Percentiles rank a stretch among this genome's conserved stretches.
Evolutionary conservation across 2,888 invertebrate genomes (phyloP).

Genomic region (Lithophane leautieri): DNA sequence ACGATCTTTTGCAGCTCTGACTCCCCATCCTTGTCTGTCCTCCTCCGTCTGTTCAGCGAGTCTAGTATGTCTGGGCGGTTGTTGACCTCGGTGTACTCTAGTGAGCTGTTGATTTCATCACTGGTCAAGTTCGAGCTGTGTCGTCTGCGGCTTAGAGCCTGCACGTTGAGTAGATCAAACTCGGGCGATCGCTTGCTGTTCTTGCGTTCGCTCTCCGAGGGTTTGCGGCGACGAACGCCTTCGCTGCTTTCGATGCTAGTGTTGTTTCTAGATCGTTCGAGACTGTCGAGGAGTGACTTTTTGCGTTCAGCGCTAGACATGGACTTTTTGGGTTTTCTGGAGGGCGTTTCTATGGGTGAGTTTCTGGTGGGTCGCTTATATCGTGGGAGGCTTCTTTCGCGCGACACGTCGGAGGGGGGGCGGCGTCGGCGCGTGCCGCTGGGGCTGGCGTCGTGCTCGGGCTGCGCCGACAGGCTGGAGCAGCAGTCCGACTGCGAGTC

Average conservation of each 20-base stretch:
- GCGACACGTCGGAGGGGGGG: slow-evolving; percentile 84
- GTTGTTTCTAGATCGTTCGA: slow-evolving; percentile 87
- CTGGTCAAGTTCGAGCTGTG: slow-evolving; percentile 88
- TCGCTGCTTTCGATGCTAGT: slow-evolving; percentile 88
- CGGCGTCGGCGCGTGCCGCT: slow-evolving; percentile 80
- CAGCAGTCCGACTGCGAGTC: slow-evolving; percentile 97
- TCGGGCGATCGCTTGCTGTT: slow-evolving; percentile 86
- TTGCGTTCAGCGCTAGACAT: slow-evolving; percentile 89
- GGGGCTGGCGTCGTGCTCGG: slow-evolving; percentile 84
- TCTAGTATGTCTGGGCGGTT: slow-evolving; percentile 87
- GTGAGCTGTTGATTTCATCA: slow-evolving; percentile 87
- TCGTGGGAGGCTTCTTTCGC: slow-evolving; percentile 82
- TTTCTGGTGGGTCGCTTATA: slow-evolving; percentile 83
- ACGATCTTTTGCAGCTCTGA: slow-evolving; percentile 84
- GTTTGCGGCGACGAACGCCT: slow-evolving; percentile 82
- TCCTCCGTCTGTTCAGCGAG: slow-evolving; percentile 81
- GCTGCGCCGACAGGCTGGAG: slow-evolving; percentile 93
- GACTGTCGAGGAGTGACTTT: slow-evolving; percentile 86
- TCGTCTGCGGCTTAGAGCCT: slow-evolving; percentile 83
- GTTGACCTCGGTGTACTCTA: slow-evolving; percentile 88
- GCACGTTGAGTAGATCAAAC: slow-evolving; percentile 85
- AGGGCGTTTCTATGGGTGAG: slow-evolving; percentile 84
- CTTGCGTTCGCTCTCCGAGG: slow-evolving; percentile 83
- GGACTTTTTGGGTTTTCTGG: slow-evolving; percentile 86
- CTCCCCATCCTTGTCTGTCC: slow-evolving; percentile 79